Evolutionary conservation across 2,888 invertebrate species (phyloP), one percentile per base, ranked within the genome.

Genomic region (Aleiodes leptofemur): DNA sequence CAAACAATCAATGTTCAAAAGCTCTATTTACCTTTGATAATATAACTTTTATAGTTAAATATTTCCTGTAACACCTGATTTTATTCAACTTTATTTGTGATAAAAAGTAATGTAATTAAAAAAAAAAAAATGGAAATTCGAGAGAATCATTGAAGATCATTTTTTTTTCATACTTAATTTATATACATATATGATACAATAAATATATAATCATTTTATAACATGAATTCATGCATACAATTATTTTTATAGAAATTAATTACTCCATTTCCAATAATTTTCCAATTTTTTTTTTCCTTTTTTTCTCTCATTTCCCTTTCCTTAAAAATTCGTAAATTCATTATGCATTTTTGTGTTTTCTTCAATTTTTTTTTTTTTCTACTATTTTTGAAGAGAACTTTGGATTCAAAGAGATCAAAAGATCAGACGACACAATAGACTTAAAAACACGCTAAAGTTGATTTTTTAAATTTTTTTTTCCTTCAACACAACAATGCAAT

Each of bases 111-210:
- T 43, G 9, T 43, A 43, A 6, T 43, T 9, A 3, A 43, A 11
- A 8, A 8, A 43, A 23, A 1, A 43, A 43, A 3, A 7, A 4
- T 1, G 31, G 38, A 64, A 64, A 55, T 16, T 55, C 11, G 14
- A 34, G 31, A 43, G 1, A 64, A 14, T 34, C 2, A 64, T n/a
- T n/a, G n/a, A 38, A 57, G 16, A 31, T 56, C 3, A n/a, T 59
- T 50, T 72, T 71, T 34, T 77, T 76, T 81, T 79, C 77, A 79
- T 76, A 79, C 77, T 77, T 81, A 79, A 79, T 83, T 82, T 83
- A 81, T 84, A 82, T 82, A 83, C 80, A 82, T 76, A 81, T 82
- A 80, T 82, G 77, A 75, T 81, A 81, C 82, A 81, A 83, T 83
- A 83, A 83, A 82, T 83, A 83, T 83, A 82, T 81, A 82, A 79